Evolutionary conservation across 23 tunicate species (phyloP), one percentile per base, ranked within the genome.

Genomic region (Ascidia mentula): DNA sequence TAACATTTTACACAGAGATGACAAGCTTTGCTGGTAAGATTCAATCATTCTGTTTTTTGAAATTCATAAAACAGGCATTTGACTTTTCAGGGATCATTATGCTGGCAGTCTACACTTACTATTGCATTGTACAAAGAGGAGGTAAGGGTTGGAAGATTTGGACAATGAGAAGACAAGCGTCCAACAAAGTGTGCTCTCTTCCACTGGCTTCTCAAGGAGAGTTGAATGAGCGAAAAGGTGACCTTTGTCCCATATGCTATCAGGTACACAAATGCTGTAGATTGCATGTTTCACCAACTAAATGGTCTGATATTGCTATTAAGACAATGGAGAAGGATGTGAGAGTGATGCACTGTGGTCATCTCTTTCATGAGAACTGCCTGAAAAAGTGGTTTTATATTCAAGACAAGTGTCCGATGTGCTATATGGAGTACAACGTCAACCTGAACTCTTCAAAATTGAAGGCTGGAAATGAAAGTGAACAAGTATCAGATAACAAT

Each of bases 381-480:
- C 73, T 93, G 33, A 84, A 90, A 65, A 93, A 93, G 59, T 93
- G 98, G 98, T 89, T 93, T 36, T 93, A 89, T 76, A 93, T 93
- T 80, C 98, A 93, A 80, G 98, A 93, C 69, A 83, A 91, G 69
- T 93, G 98, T 37, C 98, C 98, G 0, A 84, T 93, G 93, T 93
- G 98, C 40, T 86, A 93, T 75, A 74, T 86, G 32, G 80, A 88
- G 69, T 88, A 82, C 31, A 72, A 42, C 32, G 36, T 79, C 12
- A 53, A 53, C 13, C 13, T 53, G 24, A 53, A 53, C 24, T 26
- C 65, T 20, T 53, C 65, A 9, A 53, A 53, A 28, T 28, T 53
- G 24, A 53, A 53, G 24, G 65, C 65, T 20, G 65, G 65, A 26
- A 53, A 53, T 53, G 65, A 53, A 53, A 53, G 65, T 9, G 65